Percentiles rank a stretch among this genome's conserved stretches.
These are phyloP conservation scores for Clamator glandarius DNA, from an alignment of 2,797 vertebrate genomes.

Conservation along the genomic window DNA sequence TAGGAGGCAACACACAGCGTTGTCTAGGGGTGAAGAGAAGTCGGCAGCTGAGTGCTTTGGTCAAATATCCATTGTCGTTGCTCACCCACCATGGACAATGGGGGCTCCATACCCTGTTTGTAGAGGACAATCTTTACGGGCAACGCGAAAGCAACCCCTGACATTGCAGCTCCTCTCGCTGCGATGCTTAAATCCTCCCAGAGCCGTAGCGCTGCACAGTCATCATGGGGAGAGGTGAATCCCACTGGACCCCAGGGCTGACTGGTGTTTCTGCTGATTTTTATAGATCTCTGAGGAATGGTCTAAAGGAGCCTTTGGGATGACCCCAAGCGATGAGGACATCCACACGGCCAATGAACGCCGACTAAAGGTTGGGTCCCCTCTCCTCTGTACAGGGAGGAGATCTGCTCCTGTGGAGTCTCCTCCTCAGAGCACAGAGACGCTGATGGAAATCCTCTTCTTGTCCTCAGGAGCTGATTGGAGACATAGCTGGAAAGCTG, in stretches of 20 bases:
- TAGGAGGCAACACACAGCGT: no score
- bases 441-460: not conserved
- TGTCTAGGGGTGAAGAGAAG: no score
- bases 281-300: conserved; percentile 89
- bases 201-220: no score
- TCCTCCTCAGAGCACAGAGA: not conserved
- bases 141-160: no score
- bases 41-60: no score
- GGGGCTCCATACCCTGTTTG: no score
- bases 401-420: not conserved
- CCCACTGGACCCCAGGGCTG: not conserved
- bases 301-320: conserved; percentile 83
- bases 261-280: not conserved
- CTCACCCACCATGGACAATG: no score
- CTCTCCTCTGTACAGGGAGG: not conserved
- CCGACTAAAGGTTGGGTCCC: conserved; percentile 86
- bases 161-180: no score
- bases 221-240: no score
- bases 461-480: conserved; percentile 88
- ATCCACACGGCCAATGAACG: conserved; percentile 96
- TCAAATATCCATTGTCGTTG: no score
- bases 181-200: no score
- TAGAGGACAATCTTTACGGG: no score
- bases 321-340: conserved; percentile 89
- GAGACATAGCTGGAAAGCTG: conserved; percentile 90